These are phyloP conservation scores for Luperina testacea DNA, from an alignment of 2,888 invertebrate genomes.

Conservation along the genomic window DNA sequence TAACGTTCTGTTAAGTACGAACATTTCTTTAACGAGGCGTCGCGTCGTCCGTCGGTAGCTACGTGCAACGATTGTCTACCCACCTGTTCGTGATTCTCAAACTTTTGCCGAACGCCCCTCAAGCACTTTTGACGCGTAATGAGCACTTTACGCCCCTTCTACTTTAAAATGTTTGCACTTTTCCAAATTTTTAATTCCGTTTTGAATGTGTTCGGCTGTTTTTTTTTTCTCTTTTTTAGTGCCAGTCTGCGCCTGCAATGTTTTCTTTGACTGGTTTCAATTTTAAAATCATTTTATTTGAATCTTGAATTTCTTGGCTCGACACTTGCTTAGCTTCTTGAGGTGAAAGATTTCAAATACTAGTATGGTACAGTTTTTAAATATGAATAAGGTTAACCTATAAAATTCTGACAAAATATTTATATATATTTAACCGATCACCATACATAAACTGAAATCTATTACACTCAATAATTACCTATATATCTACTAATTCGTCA, in stretches of 20 bases:
- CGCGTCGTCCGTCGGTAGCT: slow-evolving; percentile 45
- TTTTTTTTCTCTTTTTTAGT: slow-evolving; percentile 25
- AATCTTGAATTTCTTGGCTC: neutral
- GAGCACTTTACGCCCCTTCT: slow-evolving; percentile 81
- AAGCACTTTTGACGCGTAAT: slow-evolving; percentile 81
- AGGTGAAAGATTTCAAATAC: neutral
- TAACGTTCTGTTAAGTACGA: slow-evolving; percentile 66
- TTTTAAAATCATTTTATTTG: slow-evolving; percentile 12
- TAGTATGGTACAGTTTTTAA: neutral
- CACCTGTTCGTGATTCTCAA: slow-evolving; percentile 68
- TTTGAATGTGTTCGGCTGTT: slow-evolving; percentile 34
- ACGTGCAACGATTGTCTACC: slow-evolving; percentile 58
- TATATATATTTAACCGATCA: too few species aligned
- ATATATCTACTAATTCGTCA: too few species aligned
- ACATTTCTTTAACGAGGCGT: slow-evolving; percentile 66
- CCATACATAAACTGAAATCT: too few species aligned
- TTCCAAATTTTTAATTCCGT: slow-evolving; percentile 66
- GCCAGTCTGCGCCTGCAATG: neutral
- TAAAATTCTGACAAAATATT: too few species aligned
- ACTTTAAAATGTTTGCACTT: slow-evolving; percentile 82
- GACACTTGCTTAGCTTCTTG: neutral
- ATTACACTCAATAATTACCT: too few species aligned
- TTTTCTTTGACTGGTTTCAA: neutral
- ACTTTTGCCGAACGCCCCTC: slow-evolving; percentile 69
- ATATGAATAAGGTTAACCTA: too few species aligned